Conservation (phyloP, 2,888 invertebrate species). For the Pinctada fucata region DNA sequence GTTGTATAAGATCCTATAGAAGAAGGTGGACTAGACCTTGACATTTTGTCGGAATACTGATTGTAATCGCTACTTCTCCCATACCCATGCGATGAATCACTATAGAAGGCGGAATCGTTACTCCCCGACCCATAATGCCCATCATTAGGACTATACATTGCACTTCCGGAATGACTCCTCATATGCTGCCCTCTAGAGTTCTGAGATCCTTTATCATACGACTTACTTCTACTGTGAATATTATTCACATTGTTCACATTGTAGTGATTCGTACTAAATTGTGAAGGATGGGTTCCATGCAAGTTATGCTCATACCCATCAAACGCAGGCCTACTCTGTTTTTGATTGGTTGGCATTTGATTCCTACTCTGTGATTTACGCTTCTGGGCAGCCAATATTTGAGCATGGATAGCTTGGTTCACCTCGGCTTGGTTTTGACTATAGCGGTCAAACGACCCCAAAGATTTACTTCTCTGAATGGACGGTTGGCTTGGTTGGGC, state of each 20-base stretch:
- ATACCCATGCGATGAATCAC: conserved; percentile 12
- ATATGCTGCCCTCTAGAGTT: neutral
- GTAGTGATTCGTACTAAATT: neutral
- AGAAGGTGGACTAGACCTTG: conserved; percentile 9
- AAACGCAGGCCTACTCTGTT: neutral
- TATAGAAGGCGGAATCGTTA: conserved; percentile 15
- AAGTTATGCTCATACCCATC: conserved; percentile 1
- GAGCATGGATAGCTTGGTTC: neutral
- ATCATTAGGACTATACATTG: neutral
- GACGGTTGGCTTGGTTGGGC: neutral
- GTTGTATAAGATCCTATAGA: conserved; percentile 23
- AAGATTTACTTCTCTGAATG: conserved; percentile 16
- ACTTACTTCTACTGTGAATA: neutral
- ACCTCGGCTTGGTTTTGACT: neutral
- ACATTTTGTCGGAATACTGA: neutral
- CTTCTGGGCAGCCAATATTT: neutral
- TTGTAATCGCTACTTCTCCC: neutral
- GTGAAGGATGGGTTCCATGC: neutral
- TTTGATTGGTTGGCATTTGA: neutral
- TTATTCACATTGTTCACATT: neutral
- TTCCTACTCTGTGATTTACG: neutral
- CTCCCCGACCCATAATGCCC: neutral
- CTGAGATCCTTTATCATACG: neutral
- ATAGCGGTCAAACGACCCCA: conserved; percentile 2
- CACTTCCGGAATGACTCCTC: neutral